Base-by-base conservation (phyloP, 1,140 invertebrate species). In the Charaxes varanes region DNA sequence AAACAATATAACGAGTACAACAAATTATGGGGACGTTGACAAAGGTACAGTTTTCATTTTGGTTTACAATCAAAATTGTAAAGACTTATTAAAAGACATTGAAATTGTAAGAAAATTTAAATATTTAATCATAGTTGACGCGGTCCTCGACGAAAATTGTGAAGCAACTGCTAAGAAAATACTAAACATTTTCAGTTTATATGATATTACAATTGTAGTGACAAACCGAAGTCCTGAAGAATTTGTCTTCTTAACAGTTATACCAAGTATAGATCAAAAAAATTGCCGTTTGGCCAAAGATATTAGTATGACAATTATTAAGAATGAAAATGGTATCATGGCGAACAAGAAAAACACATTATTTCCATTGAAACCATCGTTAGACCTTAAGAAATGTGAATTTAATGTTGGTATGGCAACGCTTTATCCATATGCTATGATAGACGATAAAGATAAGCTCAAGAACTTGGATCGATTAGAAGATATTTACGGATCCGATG, bases 371-470 rank as follows among this genome's bases (percentile, higher is more conserved):
- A 72, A 67, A 54, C 42, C 36, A 3, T 48, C 48, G 2, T 48
- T 3, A 6, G 54, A 80, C 47, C 54, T 59, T 3, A 67, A 65
- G 28, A 54, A 60, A 27, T 79, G 72, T 44, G 45, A 56, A 0
- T 36, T 77, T 6, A 68, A 55, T 43, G 48, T 68, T 6, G 76
- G 70, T 0, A 61, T 76, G 37, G 53, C 53, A 7, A 27, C 54
- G 1, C 13, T 69, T 5, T 64, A 48, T 48, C 76, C 72, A 7
- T 76, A 67, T 30, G 40, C 50, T 4, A 42, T 37, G 4, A 36
- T 62, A 8, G 27, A 53, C 10, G 58, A 68, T 18, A 52, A 45
- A 31, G 28, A 56, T 22, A 19, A 3, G 0, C 36, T 61, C 2
- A 53, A 51, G 24, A 53, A 59, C 33, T 46, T 63, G 4, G 56